Evolutionary conservation across 2,113 vertebrate genomes (phyloP).

Genomic region (Corythornis cristatus): DNA sequence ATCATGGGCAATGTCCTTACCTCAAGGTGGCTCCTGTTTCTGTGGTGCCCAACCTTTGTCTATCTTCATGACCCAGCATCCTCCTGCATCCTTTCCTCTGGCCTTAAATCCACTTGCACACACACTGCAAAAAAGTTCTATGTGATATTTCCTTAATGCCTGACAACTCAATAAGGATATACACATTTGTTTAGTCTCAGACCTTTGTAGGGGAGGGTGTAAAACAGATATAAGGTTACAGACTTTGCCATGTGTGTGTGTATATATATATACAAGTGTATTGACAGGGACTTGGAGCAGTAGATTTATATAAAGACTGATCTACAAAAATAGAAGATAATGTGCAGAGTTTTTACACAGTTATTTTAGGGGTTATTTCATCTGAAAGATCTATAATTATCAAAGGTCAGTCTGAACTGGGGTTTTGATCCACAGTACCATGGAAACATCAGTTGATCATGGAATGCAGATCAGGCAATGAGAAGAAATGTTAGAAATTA

Average conservation of each 20-base stretch:
- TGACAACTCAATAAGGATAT: not conserved
- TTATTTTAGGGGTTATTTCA: not conserved
- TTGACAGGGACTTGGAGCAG: not conserved
- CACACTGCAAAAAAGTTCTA: not conserved
- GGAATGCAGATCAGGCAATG: not conserved
- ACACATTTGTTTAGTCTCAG: not conserved
- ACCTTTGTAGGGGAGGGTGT: not conserved
- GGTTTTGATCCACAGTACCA: not conserved
- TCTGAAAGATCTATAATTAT: not conserved
- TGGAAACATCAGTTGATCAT: not conserved
- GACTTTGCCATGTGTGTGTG: not conserved
- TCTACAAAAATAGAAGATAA: not conserved
- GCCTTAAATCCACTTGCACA: not conserved
- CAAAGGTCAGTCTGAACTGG: not conserved
- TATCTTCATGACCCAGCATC: not conserved
- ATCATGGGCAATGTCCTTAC: not conserved
- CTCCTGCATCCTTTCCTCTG: not conserved
- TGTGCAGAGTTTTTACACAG: not conserved
- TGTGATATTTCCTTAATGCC: not conserved
- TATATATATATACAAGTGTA: not conserved
- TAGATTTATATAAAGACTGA: not conserved
- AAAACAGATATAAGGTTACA: not conserved
- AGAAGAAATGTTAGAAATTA: not conserved
- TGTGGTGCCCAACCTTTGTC: rapidly evolving
- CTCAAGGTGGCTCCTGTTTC: not conserved